Percentiles rank a stretch among this genome's conserved stretches.
Conservation (phyloP, 2,797 vertebrate species). For the Pteropus rufus region DNA sequence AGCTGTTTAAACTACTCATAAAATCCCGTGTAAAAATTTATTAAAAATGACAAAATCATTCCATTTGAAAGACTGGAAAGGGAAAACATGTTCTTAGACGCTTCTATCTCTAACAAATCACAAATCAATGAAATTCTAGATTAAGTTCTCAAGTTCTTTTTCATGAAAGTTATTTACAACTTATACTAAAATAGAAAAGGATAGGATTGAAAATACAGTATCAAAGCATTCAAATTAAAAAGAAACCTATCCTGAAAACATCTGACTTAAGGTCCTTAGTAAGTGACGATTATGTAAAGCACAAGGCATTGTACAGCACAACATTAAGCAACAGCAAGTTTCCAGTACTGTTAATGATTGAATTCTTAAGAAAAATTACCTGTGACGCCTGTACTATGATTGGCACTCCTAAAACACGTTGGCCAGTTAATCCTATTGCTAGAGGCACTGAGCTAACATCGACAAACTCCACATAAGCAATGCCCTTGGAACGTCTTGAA, state of each 20-base stretch:
- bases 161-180: not conserved
- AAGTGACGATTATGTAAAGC: not conserved
- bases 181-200: not conserved
- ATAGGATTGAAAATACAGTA: not conserved
- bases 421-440: conserved; percentile 96
- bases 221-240: not conserved
- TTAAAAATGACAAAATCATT: not conserved
- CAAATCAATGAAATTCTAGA: not conserved
- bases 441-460: conserved; percentile 95
- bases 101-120: not conserved
- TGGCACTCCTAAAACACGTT: conserved; percentile 95
- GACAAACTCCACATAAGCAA: conserved; percentile 98
- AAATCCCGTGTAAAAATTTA: not conserved
- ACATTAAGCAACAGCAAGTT: not conserved
- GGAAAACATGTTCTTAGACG: not conserved
- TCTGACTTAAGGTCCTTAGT: not conserved
- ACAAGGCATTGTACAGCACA: not conserved
- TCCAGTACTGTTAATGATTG: not conserved
- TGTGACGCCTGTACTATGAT: conserved; percentile 99
- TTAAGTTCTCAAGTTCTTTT: not conserved
- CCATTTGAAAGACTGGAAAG: not conserved
- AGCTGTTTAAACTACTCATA: not conserved
- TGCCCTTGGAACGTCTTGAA: conserved; percentile 98
- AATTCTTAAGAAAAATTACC: conserved; percentile 80
- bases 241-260: not conserved